Conservation (phyloP, 2,797 vertebrate genomes). For the Manis pentadactyla region DNA sequence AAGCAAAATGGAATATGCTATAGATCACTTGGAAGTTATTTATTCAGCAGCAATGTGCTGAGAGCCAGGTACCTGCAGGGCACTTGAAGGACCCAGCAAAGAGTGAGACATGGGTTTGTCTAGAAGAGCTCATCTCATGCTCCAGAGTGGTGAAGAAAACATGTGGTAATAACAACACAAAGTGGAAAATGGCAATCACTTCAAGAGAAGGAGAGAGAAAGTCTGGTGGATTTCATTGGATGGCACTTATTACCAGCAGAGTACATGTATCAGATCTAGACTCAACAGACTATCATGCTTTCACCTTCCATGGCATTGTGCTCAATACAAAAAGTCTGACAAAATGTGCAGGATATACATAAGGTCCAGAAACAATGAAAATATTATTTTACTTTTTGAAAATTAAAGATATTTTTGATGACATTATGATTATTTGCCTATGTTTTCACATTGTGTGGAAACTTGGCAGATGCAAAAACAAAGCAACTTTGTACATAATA, state of each 20-base stretch:
- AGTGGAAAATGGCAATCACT: background rate
- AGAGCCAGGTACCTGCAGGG: background rate
- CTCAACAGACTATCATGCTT: background rate
- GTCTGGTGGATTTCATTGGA: background rate
- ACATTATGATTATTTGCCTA: background rate
- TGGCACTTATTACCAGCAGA: background rate
- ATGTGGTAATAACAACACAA: background rate
- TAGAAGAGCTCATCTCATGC: background rate
- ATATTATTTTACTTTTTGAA: background rate
- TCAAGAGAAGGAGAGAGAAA: background rate
- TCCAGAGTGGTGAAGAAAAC: background rate
- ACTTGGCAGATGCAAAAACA: background rate
- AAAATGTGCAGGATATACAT: background rate
- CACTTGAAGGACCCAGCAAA: background rate
- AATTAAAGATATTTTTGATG: background rate
- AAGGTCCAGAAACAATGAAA: background rate
- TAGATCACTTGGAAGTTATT: constrained; percentile 37
- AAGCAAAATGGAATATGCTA: constrained; percentile 18
- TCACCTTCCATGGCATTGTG: background rate
- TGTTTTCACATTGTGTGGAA: background rate
- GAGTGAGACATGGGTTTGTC: background rate
- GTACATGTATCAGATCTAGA: background rate
- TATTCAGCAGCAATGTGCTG: constrained; percentile 25
- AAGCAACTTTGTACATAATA: background rate
- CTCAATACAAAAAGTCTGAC: background rate